Percentiles rank a stretch among this genome's conserved stretches.
Evolutionary conservation across 1,140 invertebrate species (phyloP).

Genomic region (Drosophila nikananu): DNA sequence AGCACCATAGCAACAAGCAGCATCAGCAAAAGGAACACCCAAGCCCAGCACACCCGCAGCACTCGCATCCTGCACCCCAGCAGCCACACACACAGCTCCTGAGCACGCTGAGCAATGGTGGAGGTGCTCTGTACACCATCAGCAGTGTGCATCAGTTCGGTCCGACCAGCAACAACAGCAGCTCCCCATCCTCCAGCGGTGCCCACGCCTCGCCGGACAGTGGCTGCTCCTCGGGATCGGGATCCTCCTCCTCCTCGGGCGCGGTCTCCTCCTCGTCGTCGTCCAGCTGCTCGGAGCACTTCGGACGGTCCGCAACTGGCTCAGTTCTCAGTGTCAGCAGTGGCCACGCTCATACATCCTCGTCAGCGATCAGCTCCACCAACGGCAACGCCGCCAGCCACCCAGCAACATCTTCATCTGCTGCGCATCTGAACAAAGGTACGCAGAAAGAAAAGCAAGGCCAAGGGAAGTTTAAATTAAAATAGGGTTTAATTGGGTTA

Average conservation of each 20-base stretch:
- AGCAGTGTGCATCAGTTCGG: constrained; percentile 84
- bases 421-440: constrained; percentile 77
- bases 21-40: constrained; percentile 29
- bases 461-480: background rate
- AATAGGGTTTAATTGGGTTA: background rate
- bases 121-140: constrained; percentile 84
- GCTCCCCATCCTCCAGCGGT: constrained; percentile 59
- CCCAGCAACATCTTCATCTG: constrained; percentile 69
- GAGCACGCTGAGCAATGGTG: constrained; percentile 81
- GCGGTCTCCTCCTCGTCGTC: constrained; percentile 70
- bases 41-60: background rate
- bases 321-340: constrained; percentile 62
- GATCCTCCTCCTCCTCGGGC: constrained; percentile 41
- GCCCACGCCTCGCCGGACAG: constrained; percentile 64
- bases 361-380: constrained; percentile 58
- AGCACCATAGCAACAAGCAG: constrained; percentile 20
- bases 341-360: constrained; percentile 45
- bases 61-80: constrained; percentile 28
- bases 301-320: constrained; percentile 38
- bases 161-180: constrained; percentile 71
- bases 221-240: constrained; percentile 52
- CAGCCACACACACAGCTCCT: constrained; percentile 58
- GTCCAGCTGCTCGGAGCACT: constrained; percentile 70
- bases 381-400: constrained; percentile 44
- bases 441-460: constrained; percentile 2